A percentile compares a stretch with the other conserved stretches of the same genome.
Conservation (phyloP, 2,888 invertebrate genomes). For the Urechis unicinctus region DNA sequence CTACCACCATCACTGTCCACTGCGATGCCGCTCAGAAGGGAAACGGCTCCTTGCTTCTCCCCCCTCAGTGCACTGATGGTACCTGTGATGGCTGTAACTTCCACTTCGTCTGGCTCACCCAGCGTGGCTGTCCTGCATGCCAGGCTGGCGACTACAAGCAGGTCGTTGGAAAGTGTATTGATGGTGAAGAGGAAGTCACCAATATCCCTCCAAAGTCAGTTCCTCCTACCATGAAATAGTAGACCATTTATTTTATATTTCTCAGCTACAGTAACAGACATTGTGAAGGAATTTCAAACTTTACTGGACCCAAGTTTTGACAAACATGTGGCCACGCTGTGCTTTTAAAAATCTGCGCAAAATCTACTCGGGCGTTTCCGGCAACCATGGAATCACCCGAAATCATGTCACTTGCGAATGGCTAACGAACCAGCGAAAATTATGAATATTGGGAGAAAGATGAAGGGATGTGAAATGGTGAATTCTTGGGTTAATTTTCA, state of each 20-base stretch:
- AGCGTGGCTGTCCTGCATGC: constrained; percentile 57
- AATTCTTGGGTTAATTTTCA: too few species aligned
- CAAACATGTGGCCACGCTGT: too few species aligned
- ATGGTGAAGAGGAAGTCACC: constrained; percentile 56
- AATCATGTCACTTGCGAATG: background rate
- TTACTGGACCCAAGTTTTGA: too few species aligned
- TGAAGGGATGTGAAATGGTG: background rate
- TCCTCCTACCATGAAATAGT: too few species aligned
- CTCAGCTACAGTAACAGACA: too few species aligned
- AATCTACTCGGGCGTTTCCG: background rate
- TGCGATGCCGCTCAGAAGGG: constrained; percentile 51
- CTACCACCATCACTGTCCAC: constrained; percentile 55
- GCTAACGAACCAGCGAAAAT: too few species aligned
- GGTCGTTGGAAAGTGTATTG: constrained; percentile 56
- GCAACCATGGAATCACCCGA: too few species aligned
- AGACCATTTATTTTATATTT: too few species aligned
- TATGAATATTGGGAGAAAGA: too few species aligned
- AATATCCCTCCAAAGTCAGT: constrained; percentile 44
- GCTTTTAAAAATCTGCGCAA: too few species aligned
- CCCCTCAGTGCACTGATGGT: constrained; percentile 56
- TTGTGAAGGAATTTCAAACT: too few species aligned
- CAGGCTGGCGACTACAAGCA: constrained; percentile 38
- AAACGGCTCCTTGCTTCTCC: constrained; percentile 43
- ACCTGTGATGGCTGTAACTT: constrained; percentile 62
- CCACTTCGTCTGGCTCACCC: constrained; percentile 55